Evolutionary conservation across 2,113 vertebrate genomes (phyloP), one percentile per base, ranked within the genome.

Genomic region (Rhizomys pruinosus): DNA sequence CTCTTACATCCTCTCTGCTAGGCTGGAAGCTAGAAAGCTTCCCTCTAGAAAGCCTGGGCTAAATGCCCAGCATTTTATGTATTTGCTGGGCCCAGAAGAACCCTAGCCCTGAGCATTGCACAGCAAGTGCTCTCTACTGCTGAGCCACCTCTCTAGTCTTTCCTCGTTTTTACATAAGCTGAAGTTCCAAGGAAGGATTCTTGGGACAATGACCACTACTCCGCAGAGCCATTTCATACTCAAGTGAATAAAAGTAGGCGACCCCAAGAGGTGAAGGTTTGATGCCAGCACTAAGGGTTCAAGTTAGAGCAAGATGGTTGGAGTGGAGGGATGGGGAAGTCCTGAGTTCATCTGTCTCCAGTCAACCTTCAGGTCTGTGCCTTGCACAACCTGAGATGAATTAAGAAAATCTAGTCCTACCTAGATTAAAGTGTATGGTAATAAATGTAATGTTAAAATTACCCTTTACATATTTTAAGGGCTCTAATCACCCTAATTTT

Each of bases 401-500:
- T 95, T 71, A 87, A 87, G 78, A 87, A 15, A 66, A 15, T 32
- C 5, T 15, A 92, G 52, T 69, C 63, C 47, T 15, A 87, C 63
- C 8, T 73, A 88, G 64, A 97, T 89, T 66, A 81, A 95, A 95
- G 66, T 84, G 25, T 20, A 42, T 15, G 1, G 23, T 37, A 92
- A 86, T 71, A 94, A 73, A 94, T 23, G 17, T 64, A 61, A 94
- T 81, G 44, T 72, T 44, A 93, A 84, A 93, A 91, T 57, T 39
- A 87, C 20, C 91, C 80, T 73, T 84, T 77, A 29, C 47, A 19
- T 90, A 91, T 37, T 94, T 76, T 80, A 87, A 94, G 73, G n/a
- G 39, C 71, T 94, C 73, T 91, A 95, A 91, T 93, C 90, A 95
- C 27, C 37, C 61, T 39, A 34, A 47, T 89, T 96, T 84, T 68